These are phyloP conservation scores for Neomonachus schauinslandi DNA, from an alignment of 2,113 vertebrate species.

Conservation along the genomic window DNA sequence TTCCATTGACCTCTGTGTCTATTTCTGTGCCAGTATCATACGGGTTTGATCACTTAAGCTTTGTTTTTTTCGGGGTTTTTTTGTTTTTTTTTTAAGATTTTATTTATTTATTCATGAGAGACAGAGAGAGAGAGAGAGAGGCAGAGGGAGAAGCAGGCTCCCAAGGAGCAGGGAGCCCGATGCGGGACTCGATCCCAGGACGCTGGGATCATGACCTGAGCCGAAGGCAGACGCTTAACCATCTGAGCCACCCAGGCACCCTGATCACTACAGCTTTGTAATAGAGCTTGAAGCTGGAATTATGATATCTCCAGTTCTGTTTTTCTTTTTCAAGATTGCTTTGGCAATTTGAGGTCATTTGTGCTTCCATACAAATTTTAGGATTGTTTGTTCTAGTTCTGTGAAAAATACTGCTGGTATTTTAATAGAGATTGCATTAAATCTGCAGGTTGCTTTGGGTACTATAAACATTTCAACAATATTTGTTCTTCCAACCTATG, in stretches of 20 bases:
- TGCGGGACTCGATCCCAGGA: too few species aligned
- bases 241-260: too few species aligned
- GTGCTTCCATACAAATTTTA: neutral
- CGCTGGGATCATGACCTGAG: too few species aligned
- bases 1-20: neutral
- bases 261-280: neutral
- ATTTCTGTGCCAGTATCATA: neutral
- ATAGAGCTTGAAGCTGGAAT: neutral
- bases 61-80: neutral
- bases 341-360: neutral
- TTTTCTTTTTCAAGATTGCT: neutral
- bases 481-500: neutral
- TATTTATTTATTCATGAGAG: too few species aligned
- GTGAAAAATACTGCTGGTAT: neutral
- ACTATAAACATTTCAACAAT: neutral
- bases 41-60: neutral
- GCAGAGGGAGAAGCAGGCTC: too few species aligned
- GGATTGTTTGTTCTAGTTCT: neutral
- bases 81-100: too few species aligned
- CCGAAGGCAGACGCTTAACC: too few species aligned
- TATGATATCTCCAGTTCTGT: neutral
- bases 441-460: neutral
- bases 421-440: neutral
- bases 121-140: too few species aligned
- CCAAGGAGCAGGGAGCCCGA: too few species aligned